Evolutionary conservation across 2,797 vertebrate species (phyloP).

Genomic region (Esox lucius): DNA sequence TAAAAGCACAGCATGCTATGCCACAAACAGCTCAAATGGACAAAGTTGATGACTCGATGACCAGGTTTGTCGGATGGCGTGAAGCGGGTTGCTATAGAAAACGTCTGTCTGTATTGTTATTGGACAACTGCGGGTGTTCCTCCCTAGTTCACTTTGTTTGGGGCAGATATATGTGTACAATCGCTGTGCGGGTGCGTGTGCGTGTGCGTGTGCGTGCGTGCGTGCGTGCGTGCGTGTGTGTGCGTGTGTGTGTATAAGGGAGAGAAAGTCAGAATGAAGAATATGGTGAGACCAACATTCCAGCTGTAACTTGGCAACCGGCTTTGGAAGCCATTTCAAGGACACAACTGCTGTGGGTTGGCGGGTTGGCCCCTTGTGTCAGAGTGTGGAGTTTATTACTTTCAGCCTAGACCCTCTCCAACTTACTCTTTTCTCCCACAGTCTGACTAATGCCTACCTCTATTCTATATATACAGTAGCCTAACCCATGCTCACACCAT

Average conservation of each 20-base stretch:
- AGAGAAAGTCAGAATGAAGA: slow-evolving; percentile 62
- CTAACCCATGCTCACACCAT: slow-evolving; percentile 30
- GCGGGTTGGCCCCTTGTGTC: slow-evolving; percentile 52
- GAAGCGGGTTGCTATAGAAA: too few species aligned
- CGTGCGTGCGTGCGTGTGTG: neutral
- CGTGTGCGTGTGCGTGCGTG: neutral
- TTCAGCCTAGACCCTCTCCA: slow-evolving; percentile 78
- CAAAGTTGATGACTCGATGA: too few species aligned
- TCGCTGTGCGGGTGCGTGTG: too few species aligned
- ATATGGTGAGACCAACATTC: slow-evolving; percentile 57
- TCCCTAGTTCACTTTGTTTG: too few species aligned
- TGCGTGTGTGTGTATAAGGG: too few species aligned
- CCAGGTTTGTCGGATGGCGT: too few species aligned
- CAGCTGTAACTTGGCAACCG: slow-evolving; percentile 77
- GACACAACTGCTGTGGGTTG: slow-evolving; percentile 48
- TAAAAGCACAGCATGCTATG: too few species aligned
- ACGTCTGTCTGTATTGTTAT: too few species aligned
- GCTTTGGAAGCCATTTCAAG: slow-evolving; percentile 70
- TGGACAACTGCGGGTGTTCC: too few species aligned
- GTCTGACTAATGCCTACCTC: slow-evolving; percentile 28
- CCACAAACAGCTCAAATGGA: too few species aligned
- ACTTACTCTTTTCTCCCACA: slow-evolving; percentile 63
- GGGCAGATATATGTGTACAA: too few species aligned
- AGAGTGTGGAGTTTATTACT: slow-evolving; percentile 84
- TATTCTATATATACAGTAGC: slow-evolving; percentile 47